Evolutionary conservation across 2,113 vertebrate genomes (phyloP).

Genomic region (Callorhinus ursinus): DNA sequence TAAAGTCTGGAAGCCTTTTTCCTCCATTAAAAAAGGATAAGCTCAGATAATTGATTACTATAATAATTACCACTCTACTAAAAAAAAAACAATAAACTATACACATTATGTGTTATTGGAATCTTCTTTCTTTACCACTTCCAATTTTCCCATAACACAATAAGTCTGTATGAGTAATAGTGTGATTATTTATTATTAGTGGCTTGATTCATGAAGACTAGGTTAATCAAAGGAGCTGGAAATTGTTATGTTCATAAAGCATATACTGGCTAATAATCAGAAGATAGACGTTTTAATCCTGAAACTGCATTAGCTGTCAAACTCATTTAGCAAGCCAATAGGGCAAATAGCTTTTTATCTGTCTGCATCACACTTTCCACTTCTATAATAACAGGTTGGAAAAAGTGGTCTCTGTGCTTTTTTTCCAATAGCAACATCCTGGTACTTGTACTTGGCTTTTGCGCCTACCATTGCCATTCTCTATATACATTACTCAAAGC

Average conservation of each 20-base stretch:
- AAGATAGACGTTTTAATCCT: slow-evolving; percentile 10
- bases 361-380: background rate
- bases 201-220: background rate
- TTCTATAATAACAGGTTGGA: background rate
- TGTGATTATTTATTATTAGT: background rate
- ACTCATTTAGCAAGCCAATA: background rate
- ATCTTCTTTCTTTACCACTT: slow-evolving; percentile 31
- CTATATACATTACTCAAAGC: background rate
- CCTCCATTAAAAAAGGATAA: background rate
- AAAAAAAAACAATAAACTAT: background rate
- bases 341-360: background rate
- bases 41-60: slow-evolving; percentile 17
- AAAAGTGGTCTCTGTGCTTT: background rate
- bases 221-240: background rate
- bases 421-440: background rate
- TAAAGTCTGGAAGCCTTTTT: slow-evolving; percentile 25
- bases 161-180: background rate
- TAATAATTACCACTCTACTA: slow-evolving; percentile 38
- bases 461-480: background rate
- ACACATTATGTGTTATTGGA: background rate
- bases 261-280: background rate
- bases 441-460: background rate
- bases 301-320: background rate
- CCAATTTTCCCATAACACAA: background rate
- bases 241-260: background rate